Conservation (phyloP, 2,113 vertebrate species). For the Oryzias celebensis region DNA sequence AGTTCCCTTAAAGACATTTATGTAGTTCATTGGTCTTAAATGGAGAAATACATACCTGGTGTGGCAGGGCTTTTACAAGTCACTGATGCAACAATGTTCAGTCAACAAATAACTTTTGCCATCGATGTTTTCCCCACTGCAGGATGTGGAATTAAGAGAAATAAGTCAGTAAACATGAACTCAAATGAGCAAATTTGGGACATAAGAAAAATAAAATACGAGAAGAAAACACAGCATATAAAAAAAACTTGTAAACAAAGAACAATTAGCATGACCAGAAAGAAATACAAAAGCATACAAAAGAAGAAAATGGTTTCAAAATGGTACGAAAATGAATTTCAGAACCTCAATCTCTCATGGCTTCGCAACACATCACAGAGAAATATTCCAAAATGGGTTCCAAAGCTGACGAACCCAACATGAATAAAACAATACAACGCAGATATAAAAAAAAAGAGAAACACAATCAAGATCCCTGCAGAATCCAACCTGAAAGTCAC, state of each 20-base stretch:
- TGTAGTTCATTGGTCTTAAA: conserved; percentile 24
- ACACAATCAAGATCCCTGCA: conserved; percentile 52
- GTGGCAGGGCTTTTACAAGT: conserved; percentile 12
- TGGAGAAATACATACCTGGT: conserved; percentile 20
- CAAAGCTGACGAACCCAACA: conserved; percentile 33
- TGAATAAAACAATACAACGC: conserved; percentile 10
- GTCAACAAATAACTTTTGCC: conserved; percentile 1
- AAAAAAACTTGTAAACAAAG: conserved; percentile 39
- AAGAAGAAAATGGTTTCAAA: conserved; percentile 4
- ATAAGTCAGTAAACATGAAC: conserved; percentile 41
- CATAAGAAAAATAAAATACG: conserved; percentile 16
- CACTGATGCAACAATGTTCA: conserved; percentile 5
- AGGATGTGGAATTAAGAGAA: conserved; percentile 10
- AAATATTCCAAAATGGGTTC: conserved; percentile 14
- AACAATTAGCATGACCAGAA: conserved; percentile 33
- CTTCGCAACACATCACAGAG: conserved; percentile 44
- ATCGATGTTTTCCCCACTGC: conserved; percentile 9
- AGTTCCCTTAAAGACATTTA: conserved; percentile 50
- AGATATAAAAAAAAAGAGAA: not conserved
- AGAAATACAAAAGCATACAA: conserved; percentile 12
- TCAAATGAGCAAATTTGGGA: conserved; percentile 33
- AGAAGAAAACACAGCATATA: not conserved
- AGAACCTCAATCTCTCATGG: conserved; percentile 57
- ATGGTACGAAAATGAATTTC: conserved; percentile 24
- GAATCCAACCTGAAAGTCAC: conserved; percentile 52